Base-by-base conservation (phyloP, 2,113 vertebrate species). In the Vicugna pacos region DNA sequence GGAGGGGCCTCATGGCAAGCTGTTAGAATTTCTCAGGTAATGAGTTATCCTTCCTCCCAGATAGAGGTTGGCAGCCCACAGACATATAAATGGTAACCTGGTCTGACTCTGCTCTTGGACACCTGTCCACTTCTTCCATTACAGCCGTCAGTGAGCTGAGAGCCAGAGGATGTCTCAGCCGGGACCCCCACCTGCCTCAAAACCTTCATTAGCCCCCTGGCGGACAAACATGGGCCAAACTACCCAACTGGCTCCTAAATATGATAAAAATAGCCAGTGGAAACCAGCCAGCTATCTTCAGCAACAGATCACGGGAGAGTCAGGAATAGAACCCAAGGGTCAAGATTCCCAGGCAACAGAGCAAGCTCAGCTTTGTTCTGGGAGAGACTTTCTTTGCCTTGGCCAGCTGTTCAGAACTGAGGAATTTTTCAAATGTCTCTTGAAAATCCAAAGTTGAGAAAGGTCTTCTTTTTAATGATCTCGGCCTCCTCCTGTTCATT, bases 391-490 rank as follows among this genome's bases (percentile, higher is more conserved):
- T 77, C 81, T 81, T 80, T 90, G 65, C 60, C 7, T 81, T 20
- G 24, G 48, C 72, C 77, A 96, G 35, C 69, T 95, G 24, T 64
- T 93, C 26, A 42, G 62, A 83, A 62, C 6, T 20, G 32, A 94
- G 80, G 77, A 30, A 50, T 48, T 84, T 64, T 93, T 93, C 62
- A 54, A 50, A 80, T 67, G 42, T 82, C 50, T 95, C 50, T 86
- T 77, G 48, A 90, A 97, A 95, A 90, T 62, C 46, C 52, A 67
- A 95, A 88, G 42, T 95, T 88, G 70, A 67, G 30, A 81, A 91
- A 86, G 56, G 19, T 86, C 83, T 50, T 79, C 84, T 89, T 96
- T 84, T 72, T 76, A 88, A 15, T 56, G 12, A 81, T 95, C 94
- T 95, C 12, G 11, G 67, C 30, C 48, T 11, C 64, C 48, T 96